Evolutionary conservation across 2,797 vertebrate species (phyloP).

Genomic region (Scyliorhinus canicula): DNA sequence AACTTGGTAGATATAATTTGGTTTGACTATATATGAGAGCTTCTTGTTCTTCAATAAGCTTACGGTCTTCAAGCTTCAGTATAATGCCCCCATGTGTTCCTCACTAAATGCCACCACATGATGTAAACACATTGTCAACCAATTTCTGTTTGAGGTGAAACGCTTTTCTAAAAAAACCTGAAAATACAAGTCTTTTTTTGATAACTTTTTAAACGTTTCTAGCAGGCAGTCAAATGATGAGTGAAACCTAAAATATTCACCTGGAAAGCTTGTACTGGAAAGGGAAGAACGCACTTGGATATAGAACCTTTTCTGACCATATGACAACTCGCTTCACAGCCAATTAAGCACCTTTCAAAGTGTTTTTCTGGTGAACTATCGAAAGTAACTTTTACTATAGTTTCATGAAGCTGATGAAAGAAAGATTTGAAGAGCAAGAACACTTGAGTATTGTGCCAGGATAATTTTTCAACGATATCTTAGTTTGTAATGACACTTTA

Average conservation of each 20-base stretch:
- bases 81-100: background rate
- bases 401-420: background rate
- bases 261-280: background rate
- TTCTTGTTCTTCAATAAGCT: background rate
- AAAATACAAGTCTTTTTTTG: background rate
- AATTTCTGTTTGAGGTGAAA: background rate
- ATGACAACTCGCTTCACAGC: background rate
- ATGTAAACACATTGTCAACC: background rate
- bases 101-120: background rate
- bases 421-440: background rate
- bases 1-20: background rate
- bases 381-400: background rate
- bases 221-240: background rate
- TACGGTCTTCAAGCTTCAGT: background rate
- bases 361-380: background rate
- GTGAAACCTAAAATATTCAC: background rate
- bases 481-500: background rate
- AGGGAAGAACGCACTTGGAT: background rate
- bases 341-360: background rate
- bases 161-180: background rate
- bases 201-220: background rate
- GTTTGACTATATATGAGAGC: background rate
- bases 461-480: background rate
- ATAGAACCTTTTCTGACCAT: background rate
- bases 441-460: background rate